Percentiles rank a stretch among this genome's conserved stretches.
phyloP scores from a whole-genome alignment of 1,140 invertebrate species.

The Venustaconcha ellipsiformis region DNA sequence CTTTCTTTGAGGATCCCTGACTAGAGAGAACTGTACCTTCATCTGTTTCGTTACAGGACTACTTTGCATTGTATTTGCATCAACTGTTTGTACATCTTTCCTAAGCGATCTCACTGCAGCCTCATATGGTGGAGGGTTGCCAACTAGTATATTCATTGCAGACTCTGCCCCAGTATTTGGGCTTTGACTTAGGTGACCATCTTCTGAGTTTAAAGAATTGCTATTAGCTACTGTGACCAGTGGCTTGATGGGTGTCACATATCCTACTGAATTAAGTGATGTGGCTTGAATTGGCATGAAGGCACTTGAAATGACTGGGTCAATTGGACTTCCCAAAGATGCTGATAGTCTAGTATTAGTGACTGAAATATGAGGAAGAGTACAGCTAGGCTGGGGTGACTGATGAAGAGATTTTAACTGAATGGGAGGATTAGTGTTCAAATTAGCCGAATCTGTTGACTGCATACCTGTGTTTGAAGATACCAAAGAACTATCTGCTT shows the following conservation, averaged over 20 bases:
- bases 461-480: slow-evolving; percentile 4
- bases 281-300: slow-evolving; percentile 26
- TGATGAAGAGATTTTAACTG: slow-evolving; percentile 6
- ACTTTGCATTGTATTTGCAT: too few relatives aligned
- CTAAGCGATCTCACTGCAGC: slow-evolving; percentile 18
- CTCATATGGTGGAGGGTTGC: slow-evolving; percentile 27
- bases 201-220: not conserved
- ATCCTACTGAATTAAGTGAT: slow-evolving; percentile 12
- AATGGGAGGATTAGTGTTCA: slow-evolving; percentile 3
- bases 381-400: not conserved
- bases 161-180: not conserved
- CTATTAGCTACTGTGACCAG: slow-evolving; percentile 19
- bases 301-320: slow-evolving; percentile 25
- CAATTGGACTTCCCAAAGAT: slow-evolving; percentile 1
- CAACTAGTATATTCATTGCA: not conserved
- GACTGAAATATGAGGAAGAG: slow-evolving; percentile 3
- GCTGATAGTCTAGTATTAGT: not conserved
- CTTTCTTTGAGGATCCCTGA: too few relatives aligned
- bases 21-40: too few relatives aligned
- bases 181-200: not conserved
- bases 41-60: too few relatives aligned
- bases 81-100: not conserved
- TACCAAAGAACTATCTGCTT: not conserved
- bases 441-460: slow-evolving; percentile 16
- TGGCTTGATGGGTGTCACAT: slow-evolving; percentile 28